These are phyloP conservation scores for Paralvinella palmiformis DNA, from an alignment of 1,140 invertebrate species.

Conservation along the genomic window DNA sequence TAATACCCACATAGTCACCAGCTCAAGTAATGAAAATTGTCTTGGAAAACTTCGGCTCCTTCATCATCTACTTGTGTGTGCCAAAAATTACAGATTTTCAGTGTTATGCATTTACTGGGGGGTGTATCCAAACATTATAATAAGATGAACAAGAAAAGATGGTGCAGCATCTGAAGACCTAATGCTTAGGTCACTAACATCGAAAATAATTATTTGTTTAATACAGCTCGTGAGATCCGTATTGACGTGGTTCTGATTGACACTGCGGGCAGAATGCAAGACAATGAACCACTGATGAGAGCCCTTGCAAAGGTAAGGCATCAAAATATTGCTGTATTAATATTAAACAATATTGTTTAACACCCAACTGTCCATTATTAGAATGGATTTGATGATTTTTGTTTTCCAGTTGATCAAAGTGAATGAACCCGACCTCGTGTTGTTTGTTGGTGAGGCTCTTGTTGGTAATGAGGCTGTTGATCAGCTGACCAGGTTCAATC, in stretches of 20 bases:
- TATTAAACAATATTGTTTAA: too few species aligned
- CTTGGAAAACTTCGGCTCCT: too few species aligned
- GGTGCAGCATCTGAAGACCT: too few species aligned
- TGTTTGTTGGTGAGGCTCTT: conserved; percentile 98
- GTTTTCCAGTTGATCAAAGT: conserved; percentile 51
- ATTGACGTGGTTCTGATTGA: conserved; percentile 93
- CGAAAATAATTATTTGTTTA: conserved; percentile 8
- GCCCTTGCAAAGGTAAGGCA: conserved; percentile 77
- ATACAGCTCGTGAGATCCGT: conserved; percentile 61
- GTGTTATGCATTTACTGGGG: too few species aligned
- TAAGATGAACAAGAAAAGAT: background rate
- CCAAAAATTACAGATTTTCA: too few species aligned
- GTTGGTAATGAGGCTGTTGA: conserved; percentile 99
- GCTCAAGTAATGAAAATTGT: too few species aligned
- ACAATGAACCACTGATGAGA: conserved; percentile 98
- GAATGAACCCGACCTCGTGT: conserved; percentile 93
- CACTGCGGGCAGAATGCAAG: conserved; percentile 98
- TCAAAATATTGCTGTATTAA: background rate
- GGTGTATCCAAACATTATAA: background rate
- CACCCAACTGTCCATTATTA: too few species aligned
- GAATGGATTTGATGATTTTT: background rate
- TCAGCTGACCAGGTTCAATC: conserved; percentile 98
- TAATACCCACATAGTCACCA: too few species aligned
- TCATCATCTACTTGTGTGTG: too few species aligned
- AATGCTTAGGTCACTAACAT: too few species aligned